These are phyloP conservation scores for Anthoscopus minutus DNA, from an alignment of 2,113 vertebrate species.

Conservation along the genomic window DNA sequence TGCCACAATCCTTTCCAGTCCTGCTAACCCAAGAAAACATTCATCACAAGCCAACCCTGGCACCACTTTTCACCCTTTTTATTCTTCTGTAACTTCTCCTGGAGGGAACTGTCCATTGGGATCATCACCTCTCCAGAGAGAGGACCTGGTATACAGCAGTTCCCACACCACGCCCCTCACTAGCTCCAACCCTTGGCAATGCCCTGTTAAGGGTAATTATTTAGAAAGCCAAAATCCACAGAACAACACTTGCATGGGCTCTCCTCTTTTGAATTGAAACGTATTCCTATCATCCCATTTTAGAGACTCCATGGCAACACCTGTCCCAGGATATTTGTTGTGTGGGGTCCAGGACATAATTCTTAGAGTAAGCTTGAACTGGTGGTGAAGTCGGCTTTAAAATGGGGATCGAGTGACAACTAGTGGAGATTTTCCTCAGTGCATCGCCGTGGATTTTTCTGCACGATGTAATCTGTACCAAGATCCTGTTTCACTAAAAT, in stretches of 20 bases:
- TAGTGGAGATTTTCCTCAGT: conserved; percentile 38
- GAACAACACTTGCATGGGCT: background rate
- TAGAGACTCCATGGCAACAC: background rate
- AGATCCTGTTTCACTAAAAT: background rate
- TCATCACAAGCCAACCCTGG: background rate
- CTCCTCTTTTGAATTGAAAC: background rate
- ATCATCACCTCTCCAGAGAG: background rate
- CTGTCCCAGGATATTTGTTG: background rate
- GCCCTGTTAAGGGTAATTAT: background rate
- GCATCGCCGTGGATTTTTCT: background rate
- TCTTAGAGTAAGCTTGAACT: background rate
- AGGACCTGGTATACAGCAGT: background rate
- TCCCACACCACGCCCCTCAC: background rate
- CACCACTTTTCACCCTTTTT: background rate
- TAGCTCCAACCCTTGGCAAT: fast-evolving
- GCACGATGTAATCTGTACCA: background rate
- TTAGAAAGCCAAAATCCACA: background rate
- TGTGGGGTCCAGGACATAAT: background rate
- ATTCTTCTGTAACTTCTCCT: background rate
- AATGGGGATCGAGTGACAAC: conserved; percentile 60
- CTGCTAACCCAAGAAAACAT: background rate
- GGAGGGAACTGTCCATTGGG: background rate
- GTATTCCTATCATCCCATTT: background rate
- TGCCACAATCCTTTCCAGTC: background rate
- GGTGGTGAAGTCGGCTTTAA: conserved; percentile 6